Percentiles rank a stretch among this genome's conserved stretches.
Conservation (phyloP, 2,113 vertebrate species). For the Tylochromis polylepis region DNA sequence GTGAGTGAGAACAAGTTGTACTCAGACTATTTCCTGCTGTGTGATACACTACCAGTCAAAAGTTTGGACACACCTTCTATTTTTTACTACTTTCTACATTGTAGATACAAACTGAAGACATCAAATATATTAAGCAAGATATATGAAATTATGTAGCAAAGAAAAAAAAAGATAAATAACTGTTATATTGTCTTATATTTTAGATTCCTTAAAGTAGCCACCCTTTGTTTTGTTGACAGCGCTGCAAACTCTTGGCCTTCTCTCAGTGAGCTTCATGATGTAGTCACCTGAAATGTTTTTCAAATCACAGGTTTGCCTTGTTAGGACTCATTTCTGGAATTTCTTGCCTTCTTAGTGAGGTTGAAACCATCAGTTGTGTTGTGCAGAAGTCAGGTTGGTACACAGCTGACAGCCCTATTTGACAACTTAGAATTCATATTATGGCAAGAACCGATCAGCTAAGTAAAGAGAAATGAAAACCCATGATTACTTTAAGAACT, state of each 20-base stretch:
- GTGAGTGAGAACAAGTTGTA: background rate
- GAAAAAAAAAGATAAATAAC: background rate
- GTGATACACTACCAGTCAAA: background rate
- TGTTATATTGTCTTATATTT: background rate
- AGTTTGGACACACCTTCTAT: background rate
- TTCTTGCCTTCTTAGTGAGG: background rate
- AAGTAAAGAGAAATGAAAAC: background rate
- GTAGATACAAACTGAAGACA: background rate
- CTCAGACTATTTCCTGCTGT: background rate
- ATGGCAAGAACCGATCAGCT: background rate
- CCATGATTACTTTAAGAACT: background rate
- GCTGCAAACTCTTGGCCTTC: background rate
- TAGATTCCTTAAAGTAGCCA: background rate
- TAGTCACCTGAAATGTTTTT: no score
- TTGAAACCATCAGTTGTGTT: background rate
- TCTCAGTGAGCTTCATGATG: no score
- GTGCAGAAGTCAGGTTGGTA: background rate
- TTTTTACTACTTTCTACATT: background rate
- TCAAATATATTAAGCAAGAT: background rate
- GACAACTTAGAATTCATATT: background rate
- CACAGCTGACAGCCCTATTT: background rate
- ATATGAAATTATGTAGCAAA: background rate
- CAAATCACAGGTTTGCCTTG: no score
- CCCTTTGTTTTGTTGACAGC: background rate
- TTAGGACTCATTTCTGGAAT: background rate